Evolutionary conservation across 2,888 invertebrate species (phyloP).

Genomic region (Nomada lathburiana): DNA sequence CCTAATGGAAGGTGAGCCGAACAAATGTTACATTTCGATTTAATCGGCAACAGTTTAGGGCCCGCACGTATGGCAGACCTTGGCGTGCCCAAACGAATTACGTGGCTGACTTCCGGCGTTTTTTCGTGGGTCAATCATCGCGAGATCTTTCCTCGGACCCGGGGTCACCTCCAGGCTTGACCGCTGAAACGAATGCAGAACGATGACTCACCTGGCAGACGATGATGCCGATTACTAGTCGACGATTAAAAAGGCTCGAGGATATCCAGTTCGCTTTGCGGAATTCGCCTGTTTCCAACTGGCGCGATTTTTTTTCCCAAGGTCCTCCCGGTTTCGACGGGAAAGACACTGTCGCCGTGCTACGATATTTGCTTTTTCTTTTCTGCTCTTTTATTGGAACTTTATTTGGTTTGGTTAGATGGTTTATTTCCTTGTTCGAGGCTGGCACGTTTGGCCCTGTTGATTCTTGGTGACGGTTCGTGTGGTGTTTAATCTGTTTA

Average conservation of each 20-base stretch:
- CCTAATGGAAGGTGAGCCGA: no score
- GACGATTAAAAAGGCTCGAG: slow-evolving; percentile 45
- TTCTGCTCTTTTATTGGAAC: not conserved
- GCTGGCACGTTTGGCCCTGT: no score
- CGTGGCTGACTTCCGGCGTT: slow-evolving; percentile 72
- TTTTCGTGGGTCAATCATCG: slow-evolving; percentile 57
- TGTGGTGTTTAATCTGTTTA: no score
- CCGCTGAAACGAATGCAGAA: slow-evolving; percentile 35
- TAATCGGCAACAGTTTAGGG: slow-evolving; percentile 47
- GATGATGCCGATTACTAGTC: slow-evolving; percentile 15
- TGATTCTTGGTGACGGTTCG: no score
- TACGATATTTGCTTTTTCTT: not conserved
- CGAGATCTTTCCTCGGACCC: slow-evolving; percentile 15
- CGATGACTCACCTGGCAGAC: slow-evolving; percentile 34
- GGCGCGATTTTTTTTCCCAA: not conserved
- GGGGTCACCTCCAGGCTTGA: slow-evolving; percentile 55
- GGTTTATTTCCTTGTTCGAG: not conserved
- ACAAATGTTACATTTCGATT: no score
- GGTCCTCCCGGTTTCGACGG: not conserved
- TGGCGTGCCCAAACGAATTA: slow-evolving; percentile 70
- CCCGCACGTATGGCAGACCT: slow-evolving; percentile 63
- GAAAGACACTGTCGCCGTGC: not conserved
- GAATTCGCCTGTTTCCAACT: slow-evolving; percentile 19
- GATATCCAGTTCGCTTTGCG: slow-evolving; percentile 36
- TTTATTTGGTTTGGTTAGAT: no score